Evolutionary conservation across 2,113 vertebrate genomes (phyloP), one percentile per base, ranked within the genome.

Genomic region (Hippocampus abdominalis): DNA sequence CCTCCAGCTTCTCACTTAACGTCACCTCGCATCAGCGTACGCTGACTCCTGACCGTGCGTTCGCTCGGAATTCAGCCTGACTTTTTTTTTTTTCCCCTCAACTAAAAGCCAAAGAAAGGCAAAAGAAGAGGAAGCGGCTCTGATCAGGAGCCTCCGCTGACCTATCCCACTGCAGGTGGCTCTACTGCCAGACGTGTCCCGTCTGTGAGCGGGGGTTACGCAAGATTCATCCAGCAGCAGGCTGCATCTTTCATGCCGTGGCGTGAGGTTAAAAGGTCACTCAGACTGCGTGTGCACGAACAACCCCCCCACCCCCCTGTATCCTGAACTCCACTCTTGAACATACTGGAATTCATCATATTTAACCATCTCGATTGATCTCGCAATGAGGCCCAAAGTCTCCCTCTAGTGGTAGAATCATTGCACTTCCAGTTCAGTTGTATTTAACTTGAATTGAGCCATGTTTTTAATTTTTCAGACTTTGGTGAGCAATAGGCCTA

Each of bases 171-270:
- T 18, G 69, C 77, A 48, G 69, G 82, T 54, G 10, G 75, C 64
- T 74, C 46, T 70, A 66, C 75, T 76, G 48, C 13, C 61, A 74
- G 74, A 76, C 74, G 59, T 54, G 57, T 72, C 77, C 82, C 74
- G 78, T 76, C 74, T 63, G 46, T 13, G 27, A 65, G 76, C 54
- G 72, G 74, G 78, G 81, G 89, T 90, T 79, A 80, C 72, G 59
- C 71, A 76, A 81, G 57, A 84, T 81, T 80, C 88, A 83, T 79
- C 42, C 48, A 76, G 69, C 87, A 84, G 87, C 86, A 73, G 85
- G 87, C 69, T 67, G 81, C 77, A 72, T 70, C 81, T 79, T 65
- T 82, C 84, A 20, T 60, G 66, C 80, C 73, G 71, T 66, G 77
- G 72, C n/a, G 27, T 27, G 62, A 72, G 84, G 80, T 82, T 20